Evolutionary conservation across 2,888 invertebrate genomes (phyloP), one percentile per base, ranked within the genome.

Genomic region (Spodoptera exigua): DNA sequence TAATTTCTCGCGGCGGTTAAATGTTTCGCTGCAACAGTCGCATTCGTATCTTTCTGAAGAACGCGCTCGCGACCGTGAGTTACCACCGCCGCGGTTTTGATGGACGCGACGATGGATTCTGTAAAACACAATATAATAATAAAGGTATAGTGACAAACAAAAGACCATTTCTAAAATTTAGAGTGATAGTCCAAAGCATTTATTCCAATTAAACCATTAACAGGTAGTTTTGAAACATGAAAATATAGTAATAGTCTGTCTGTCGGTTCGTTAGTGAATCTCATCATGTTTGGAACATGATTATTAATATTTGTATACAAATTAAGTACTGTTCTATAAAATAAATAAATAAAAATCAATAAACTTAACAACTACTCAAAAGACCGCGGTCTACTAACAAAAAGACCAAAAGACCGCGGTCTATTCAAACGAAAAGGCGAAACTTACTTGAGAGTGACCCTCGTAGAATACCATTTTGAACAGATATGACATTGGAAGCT

Each of bases 401-500:
- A 32, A 46, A 35, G 35, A 14, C 36, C 4, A 16, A 13, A 43
- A 45, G 44, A 45, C 32, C 14, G 14, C 11, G 36, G 36, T 36
- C 36, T 36, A 13, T 21, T 41, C 12, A 27, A n/a, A 14, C 2
- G 2, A 10, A 32, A 45, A 34, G 1, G 18, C 34, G n/a, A 7
- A 2, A 89, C 92, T 88, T 34, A 94, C 94, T 94, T 94, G 58
- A 94, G 83, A 0, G 94, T 94, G 5, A 94, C 94, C 11, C 89
- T 66, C 0, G 94, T 94, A 0, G 94, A 94, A 66, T 92, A 94
- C 94, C 94, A 94, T 87, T 94, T 94, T 52, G 83, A 73, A 62
- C 94, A 94, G 18, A 93, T 85, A 75, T 93, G 92, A 61, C 94
- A 94, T 72, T 94, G 94, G 83, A 92, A 93, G 71, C 91, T 92